A percentile compares a stretch with the other conserved stretches of the same genome.
Evolutionary conservation across 1,140 invertebrate species (phyloP).

Genomic region (Cataglyphis hispanica): DNA sequence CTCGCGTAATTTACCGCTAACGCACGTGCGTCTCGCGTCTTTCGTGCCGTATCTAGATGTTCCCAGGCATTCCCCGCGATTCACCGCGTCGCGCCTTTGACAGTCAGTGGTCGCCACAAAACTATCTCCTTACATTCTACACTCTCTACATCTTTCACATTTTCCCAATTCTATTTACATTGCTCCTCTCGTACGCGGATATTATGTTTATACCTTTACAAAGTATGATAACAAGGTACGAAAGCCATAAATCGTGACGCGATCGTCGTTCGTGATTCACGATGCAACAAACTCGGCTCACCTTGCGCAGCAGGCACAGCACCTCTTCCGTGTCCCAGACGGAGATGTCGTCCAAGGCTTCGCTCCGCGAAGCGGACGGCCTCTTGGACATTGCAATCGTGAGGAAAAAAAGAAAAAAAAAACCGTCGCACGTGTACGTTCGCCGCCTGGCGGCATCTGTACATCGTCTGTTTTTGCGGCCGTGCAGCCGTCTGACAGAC

Average conservation of each 20-base stretch:
- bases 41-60: not conserved
- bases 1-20: constrained; percentile 29
- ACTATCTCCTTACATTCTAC: not conserved
- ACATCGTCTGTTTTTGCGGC: constrained; percentile 76
- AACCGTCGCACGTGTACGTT: constrained; percentile 76
- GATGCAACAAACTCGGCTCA: constrained; percentile 70
- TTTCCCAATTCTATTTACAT: not conserved
- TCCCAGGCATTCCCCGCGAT: not conserved
- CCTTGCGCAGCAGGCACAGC: constrained; percentile 80
- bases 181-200: not conserved
- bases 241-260: not conserved
- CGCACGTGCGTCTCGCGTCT: constrained; percentile 13
- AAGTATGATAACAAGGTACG: not conserved
- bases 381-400: constrained; percentile 74
- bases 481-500: constrained; percentile 68
- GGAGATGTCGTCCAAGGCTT: constrained; percentile 80
- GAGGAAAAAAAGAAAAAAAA: constrained; percentile 66
- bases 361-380: constrained; percentile 71
- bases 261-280: too few species aligned
- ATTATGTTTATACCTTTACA: not conserved
- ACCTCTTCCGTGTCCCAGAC: constrained; percentile 81
- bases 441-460: constrained; percentile 76
- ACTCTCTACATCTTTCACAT: not conserved
- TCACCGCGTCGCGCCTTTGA: not conserved
- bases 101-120: not conserved